Evolutionary conservation across 2,113 vertebrate genomes (phyloP).

Genomic region (Apteryx mantelli): DNA sequence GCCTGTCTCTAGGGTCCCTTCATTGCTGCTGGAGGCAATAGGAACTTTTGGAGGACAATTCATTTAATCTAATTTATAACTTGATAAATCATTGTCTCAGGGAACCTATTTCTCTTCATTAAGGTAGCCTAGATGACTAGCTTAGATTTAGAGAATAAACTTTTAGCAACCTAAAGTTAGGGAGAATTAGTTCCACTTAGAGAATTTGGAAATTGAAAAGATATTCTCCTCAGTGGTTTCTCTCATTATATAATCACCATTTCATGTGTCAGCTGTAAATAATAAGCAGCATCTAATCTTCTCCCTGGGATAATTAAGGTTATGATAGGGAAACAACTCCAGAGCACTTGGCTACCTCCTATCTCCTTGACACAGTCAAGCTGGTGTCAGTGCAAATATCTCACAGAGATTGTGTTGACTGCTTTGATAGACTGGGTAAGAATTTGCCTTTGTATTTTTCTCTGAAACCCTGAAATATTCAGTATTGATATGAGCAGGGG

Average conservation of each 20-base stretch:
- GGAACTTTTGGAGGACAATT: not conserved
- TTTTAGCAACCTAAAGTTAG: not conserved
- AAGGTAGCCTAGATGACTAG: not conserved
- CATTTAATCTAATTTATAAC: not conserved
- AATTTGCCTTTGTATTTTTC: not conserved
- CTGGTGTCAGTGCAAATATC: not conserved
- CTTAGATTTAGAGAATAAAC: not conserved
- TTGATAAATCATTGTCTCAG: not conserved
- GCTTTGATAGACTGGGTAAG: not conserved
- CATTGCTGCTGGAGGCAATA: not conserved
- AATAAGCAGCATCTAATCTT: constrained; percentile 50
- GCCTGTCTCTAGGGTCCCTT: not conserved
- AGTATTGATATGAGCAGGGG: not conserved
- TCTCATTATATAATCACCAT: constrained; percentile 50
- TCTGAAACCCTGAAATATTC: not conserved
- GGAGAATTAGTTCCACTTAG: constrained; percentile 3
- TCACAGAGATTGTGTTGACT: accelerated
- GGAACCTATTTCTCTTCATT: not conserved
- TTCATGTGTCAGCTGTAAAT: constrained; percentile 59
- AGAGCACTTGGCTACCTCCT: constrained; percentile 29
- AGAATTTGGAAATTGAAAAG: constrained; percentile 22
- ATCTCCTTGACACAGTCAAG: not conserved
- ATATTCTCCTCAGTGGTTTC: constrained; percentile 21
- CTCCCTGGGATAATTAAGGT: constrained; percentile 62
- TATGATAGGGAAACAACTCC: constrained; percentile 35